These are phyloP conservation scores for Penaeus indicus DNA, from an alignment of 1,140 invertebrate genomes.

Conservation along the genomic window DNA sequence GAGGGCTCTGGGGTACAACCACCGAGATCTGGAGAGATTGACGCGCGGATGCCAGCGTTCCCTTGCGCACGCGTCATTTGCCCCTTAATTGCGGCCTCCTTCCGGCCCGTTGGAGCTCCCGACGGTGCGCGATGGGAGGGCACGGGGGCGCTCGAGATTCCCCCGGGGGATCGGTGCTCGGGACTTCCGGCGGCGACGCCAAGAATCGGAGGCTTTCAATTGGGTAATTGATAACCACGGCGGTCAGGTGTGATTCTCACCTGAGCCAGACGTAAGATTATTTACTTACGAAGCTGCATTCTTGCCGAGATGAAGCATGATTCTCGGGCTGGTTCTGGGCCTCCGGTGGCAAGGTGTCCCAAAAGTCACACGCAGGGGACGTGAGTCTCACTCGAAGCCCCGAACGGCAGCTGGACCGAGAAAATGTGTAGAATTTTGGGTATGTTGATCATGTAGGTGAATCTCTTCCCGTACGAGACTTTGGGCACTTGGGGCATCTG, in stretches of 20 bases:
- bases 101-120: no score
- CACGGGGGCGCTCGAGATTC: no score
- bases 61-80: not conserved
- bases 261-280: constrained; percentile 53
- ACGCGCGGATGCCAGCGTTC: constrained; percentile 22
- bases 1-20: constrained; percentile 48
- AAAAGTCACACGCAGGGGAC: no score
- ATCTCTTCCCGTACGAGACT: constrained; percentile 40
- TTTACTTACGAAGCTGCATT: no score
- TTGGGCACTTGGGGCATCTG: constrained; percentile 44
- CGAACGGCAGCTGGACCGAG: no score
- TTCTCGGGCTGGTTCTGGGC: no score
- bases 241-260: constrained; percentile 51
- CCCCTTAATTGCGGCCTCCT: not conserved
- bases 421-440: not conserved
- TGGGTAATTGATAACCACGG: not conserved
- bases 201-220: not conserved
- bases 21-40: constrained; percentile 7
- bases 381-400: no score
- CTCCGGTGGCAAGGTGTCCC: no score
- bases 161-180: no score
- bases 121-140: no score
- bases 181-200: no score
- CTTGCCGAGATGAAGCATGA: no score
- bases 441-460: not conserved